Evolutionary conservation across 2,888 invertebrate genomes (phyloP).

Genomic region (Amphimallon solstitiale): DNA sequence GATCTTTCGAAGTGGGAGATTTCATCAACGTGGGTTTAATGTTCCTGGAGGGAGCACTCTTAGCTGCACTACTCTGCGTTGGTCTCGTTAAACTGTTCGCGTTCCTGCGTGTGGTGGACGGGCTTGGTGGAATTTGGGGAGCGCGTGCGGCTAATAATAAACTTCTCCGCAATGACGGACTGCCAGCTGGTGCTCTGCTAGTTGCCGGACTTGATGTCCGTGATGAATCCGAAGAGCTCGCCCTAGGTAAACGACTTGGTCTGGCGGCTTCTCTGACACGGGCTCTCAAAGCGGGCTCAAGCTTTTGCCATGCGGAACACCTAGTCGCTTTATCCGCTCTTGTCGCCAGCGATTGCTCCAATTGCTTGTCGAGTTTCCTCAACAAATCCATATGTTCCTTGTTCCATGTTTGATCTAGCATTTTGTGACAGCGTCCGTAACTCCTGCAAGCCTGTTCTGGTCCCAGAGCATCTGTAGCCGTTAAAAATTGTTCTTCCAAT

Average conservation of each 20-base stretch:
- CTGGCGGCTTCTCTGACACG: constrained; percentile 67
- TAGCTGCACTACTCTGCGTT: constrained; percentile 70
- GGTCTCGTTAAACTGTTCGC: constrained; percentile 65
- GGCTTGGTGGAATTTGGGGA: constrained; percentile 65
- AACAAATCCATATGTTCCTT: constrained; percentile 64
- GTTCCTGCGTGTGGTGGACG: constrained; percentile 63
- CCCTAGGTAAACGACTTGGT: constrained; percentile 58
- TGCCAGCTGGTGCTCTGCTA: constrained; percentile 50
- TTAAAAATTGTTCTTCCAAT: constrained; percentile 81
- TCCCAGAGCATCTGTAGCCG: constrained; percentile 81
- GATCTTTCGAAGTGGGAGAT: constrained; percentile 33
- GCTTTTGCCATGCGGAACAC: constrained; percentile 72
- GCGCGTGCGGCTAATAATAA: constrained; percentile 66
- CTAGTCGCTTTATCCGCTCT: constrained; percentile 75
- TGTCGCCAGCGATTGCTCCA: constrained; percentile 77
- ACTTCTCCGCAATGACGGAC: constrained; percentile 65
- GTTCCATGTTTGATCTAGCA: constrained; percentile 57
- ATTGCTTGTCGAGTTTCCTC: constrained; percentile 71
- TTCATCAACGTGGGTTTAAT: constrained; percentile 39
- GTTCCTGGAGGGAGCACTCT: constrained; percentile 61
- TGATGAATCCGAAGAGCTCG: constrained; percentile 69
- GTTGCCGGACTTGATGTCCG: constrained; percentile 74
- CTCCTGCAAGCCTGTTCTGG: constrained; percentile 86
- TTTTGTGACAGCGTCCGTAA: constrained; percentile 67
- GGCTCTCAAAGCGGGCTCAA: constrained; percentile 68